Base-by-base conservation (phyloP, 2,888 invertebrate genomes). In the Eupithecia exiguata region DNA sequence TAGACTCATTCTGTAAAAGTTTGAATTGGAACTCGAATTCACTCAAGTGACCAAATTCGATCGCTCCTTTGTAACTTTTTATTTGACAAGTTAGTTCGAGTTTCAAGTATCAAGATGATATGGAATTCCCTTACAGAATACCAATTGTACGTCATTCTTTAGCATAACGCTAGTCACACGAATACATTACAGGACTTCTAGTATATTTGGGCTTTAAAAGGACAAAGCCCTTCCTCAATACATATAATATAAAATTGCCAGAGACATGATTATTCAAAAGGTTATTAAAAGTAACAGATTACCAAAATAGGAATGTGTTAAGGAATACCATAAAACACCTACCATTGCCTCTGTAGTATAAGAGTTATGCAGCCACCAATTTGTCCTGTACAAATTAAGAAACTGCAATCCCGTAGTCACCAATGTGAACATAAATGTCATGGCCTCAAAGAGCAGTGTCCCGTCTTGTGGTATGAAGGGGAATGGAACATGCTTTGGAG, bases 291-390 rank as follows among this genome's bases (percentile, higher is more conserved):
- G n/a, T 46, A n/a, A 7, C 46, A n/a, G 6, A 46, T 18, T 12
- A 10, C 21, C 21, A 21, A 53, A 21, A 53, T 43, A 46, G 1
- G 18, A 18, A 36, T 53, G 36, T 36, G 9, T 35, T 66, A 36
- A 66, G 58, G 35, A 69, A 72, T 66, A 69, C 14, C 3, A 62
- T 35, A 71, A 65, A 36, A 18, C 10, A 86, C 95, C 92, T 93
- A 99, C 99, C 96, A 99, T 96, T 75, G 98, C 97, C 86, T 98
- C 97, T 84, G 96, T 96, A 75, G 97, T 97, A 87, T 98, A 97
- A 0, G 99, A 98, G 87, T 99, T 97, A 0, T 99, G 98, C 70
- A 99, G 91, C 99, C 99, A 99, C 99, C 99, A 99, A 18, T 98
- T 97, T 3, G 98, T 99, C 81, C 98, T 96, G 87, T 99, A 99